These are phyloP conservation scores for Cyclargus thomasi DNA, from an alignment of 1,140 invertebrate genomes.

Conservation along the genomic window DNA sequence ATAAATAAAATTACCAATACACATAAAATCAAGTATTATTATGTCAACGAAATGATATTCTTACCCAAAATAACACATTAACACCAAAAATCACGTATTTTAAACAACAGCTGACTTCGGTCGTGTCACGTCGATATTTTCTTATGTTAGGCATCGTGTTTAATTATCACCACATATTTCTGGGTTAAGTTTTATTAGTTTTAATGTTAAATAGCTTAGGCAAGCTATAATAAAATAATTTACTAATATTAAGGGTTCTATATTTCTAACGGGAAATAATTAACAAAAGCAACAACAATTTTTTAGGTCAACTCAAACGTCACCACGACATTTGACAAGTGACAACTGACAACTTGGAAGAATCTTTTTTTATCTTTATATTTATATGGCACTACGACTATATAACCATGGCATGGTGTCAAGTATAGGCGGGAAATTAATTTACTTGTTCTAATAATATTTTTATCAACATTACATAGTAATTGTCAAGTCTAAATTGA, in stretches of 20 bases:
- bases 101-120: constrained; percentile 96
- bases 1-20: too few relatives aligned
- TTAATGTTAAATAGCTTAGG: neutral
- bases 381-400: too few relatives aligned
- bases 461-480: too few relatives aligned
- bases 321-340: neutral
- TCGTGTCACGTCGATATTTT: constrained; percentile 89
- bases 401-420: too few relatives aligned
- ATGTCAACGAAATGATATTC: constrained; percentile 41
- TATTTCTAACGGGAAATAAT: constrained; percentile 2
- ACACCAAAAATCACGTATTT: constrained; percentile 98
- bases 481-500: too few relatives aligned
- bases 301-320: constrained; percentile 4
- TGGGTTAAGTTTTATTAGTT: neutral
- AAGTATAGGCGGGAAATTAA: too few relatives aligned
- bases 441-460: too few relatives aligned
- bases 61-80: constrained; percentile 98
- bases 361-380: too few relatives aligned
- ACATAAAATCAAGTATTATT: constrained; percentile 1
- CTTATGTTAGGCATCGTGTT: constrained; percentile 75
- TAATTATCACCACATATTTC: constrained; percentile 26
- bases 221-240: neutral
- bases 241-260: neutral
- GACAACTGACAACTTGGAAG: neutral
- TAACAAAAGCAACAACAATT: constrained; percentile 12